These are phyloP conservation scores for Diacarnus erythraeanus DNA, from an alignment of 37 sponge, comb jelly and placozoan genomes.

Conservation along the genomic window DNA sequence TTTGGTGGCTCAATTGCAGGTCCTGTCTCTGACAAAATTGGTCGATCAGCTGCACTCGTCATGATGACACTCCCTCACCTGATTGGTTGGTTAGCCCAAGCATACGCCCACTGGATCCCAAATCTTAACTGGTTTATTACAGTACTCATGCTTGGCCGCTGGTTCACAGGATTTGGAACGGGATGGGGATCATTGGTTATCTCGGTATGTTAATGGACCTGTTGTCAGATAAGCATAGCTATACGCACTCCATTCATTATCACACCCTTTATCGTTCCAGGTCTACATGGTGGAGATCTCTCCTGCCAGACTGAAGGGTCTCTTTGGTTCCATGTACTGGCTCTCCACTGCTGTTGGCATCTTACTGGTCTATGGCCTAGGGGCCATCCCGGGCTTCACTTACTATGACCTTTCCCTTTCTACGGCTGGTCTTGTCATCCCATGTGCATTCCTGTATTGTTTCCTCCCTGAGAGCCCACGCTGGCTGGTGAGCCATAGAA, in stretches of 20 bases:
- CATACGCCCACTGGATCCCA: not conserved
- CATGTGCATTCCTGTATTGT: not conserved
- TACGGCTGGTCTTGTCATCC: not conserved
- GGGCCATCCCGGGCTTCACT: slow-evolving; percentile 5
- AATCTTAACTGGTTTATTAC: not conserved
- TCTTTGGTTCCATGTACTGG: not conserved
- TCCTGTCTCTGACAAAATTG: slow-evolving; percentile 13
- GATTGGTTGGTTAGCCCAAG: slow-evolving; percentile 37
- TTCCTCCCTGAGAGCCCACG: slow-evolving; percentile 67
- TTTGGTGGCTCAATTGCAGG: slow-evolving; percentile 48
- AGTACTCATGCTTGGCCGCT: slow-evolving; percentile 20
- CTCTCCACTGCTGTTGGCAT: not conserved
- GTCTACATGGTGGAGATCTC: slow-evolving; percentile 36
- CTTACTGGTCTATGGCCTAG: slow-evolving; percentile 11
- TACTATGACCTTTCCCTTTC: slow-evolving; percentile 34
- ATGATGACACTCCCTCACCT: slow-evolving; percentile 17
- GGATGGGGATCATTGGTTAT: slow-evolving; percentile 28
- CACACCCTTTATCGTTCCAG: not conserved
- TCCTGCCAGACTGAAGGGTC: slow-evolving; percentile 8
- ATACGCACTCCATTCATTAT: not conserved
- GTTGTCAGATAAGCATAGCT: not conserved
- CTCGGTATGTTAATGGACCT: slow-evolving; percentile 15
- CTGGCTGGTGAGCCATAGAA: slow-evolving; percentile 18
- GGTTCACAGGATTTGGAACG: slow-evolving; percentile 46
- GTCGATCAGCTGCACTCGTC: slow-evolving; percentile 24